Evolutionary conservation across 1,140 invertebrate genomes (phyloP).

Genomic region (Physella acuta): DNA sequence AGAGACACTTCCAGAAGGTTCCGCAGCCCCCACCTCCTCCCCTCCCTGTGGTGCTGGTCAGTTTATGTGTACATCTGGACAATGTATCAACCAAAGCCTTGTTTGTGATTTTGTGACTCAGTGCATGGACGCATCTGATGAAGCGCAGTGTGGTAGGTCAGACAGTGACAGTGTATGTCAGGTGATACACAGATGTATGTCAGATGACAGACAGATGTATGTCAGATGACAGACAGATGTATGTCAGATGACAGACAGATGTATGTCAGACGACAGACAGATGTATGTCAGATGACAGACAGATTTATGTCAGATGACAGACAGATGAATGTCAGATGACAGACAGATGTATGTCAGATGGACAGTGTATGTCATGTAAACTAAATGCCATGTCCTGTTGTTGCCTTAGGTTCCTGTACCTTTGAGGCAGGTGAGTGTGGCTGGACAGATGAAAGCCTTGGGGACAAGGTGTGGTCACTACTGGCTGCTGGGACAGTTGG

Average conservation of each 20-base stretch:
- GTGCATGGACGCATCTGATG: neutral
- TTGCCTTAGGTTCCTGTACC: constrained; percentile 33
- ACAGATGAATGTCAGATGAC: no score
- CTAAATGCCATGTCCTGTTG: no score
- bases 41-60: neutral
- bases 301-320: no score
- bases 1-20: neutral
- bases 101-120: neutral
- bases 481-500: neutral
- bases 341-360: no score
- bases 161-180: no score
- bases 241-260: no score
- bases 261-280: no score
- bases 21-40: neutral
- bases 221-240: no score
- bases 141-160: neutral
- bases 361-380: no score
- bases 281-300: no score
- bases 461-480: constrained; percentile 27
- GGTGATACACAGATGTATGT: no score
- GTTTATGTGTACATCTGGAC: neutral
- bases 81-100: neutral
- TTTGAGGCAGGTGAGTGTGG: constrained; percentile 50
- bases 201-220: no score
- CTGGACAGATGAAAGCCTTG: constrained; percentile 43